These are phyloP conservation scores for Furcifer pardalis DNA, from an alignment of 2,797 vertebrate species.

Conservation along the genomic window DNA sequence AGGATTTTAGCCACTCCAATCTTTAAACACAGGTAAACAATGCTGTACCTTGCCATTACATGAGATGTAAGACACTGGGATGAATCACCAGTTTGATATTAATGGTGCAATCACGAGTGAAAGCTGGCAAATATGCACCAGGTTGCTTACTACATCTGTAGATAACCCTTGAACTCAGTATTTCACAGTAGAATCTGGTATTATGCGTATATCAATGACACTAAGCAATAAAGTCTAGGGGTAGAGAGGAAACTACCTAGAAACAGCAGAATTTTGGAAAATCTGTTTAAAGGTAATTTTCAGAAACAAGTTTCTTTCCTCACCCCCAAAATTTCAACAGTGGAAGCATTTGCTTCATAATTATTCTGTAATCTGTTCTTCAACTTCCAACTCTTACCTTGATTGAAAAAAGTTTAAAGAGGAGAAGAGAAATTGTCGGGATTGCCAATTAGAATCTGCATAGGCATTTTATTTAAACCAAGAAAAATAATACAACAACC, in stretches of 20 bases:
- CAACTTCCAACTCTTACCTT: neutral
- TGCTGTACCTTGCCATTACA: neutral
- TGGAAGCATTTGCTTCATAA: neutral
- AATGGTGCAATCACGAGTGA: neutral
- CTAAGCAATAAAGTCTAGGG: neutral
- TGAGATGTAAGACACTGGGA: neutral
- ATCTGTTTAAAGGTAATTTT: neutral
- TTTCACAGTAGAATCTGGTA: neutral
- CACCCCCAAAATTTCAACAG: neutral
- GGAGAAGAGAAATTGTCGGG: neutral
- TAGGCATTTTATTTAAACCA: neutral
- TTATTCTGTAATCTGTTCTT: accelerated
- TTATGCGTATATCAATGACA: neutral
- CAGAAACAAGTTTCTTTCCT: neutral
- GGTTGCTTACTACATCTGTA: neutral
- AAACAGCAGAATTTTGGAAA: neutral
- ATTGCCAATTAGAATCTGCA: constrained; percentile 25
- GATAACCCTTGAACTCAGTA: neutral
- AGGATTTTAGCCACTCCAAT: no score
- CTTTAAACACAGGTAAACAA: neutral
- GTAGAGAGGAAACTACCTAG: accelerated
- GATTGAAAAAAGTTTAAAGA: constrained; percentile 21
- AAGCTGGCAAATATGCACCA: neutral
- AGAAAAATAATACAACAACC: neutral
- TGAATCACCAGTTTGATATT: neutral